Evolutionary conservation across 2,113 vertebrate species (phyloP).

Genomic region (Tragulus kanchil): DNA sequence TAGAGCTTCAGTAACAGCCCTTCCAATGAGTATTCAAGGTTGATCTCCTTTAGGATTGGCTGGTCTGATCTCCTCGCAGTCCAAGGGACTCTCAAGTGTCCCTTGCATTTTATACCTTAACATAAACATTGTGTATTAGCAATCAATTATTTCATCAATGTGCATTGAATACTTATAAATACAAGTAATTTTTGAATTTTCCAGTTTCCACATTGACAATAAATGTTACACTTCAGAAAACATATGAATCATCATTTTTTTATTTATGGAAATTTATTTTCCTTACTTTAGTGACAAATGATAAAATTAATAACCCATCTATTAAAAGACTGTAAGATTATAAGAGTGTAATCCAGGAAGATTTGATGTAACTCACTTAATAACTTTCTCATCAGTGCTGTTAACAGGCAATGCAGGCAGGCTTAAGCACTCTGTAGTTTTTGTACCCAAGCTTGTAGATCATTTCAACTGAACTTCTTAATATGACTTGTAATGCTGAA

Average conservation of each 20-base stretch:
- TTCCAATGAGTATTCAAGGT: not conserved
- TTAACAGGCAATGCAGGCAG: not conserved
- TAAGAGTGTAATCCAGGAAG: not conserved
- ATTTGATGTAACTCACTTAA: not conserved
- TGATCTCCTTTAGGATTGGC: not conserved
- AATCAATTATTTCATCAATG: not conserved
- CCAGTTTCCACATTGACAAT: not conserved
- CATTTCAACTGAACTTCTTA: not conserved
- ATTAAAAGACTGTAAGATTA: not conserved
- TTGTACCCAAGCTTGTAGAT: not conserved
- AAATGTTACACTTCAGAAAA: not conserved
- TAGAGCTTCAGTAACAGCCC: not conserved
- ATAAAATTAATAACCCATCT: not conserved
- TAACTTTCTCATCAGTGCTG: not conserved
- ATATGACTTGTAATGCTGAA: not conserved
- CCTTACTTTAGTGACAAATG: not conserved
- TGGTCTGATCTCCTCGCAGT: not conserved
- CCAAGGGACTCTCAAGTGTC: not conserved
- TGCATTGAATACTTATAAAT: not conserved
- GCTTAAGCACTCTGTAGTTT: not conserved
- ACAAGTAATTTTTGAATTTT: not conserved
- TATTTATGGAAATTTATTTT: slow-evolving; percentile 5
- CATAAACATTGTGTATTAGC: not conserved
- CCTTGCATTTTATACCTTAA: not conserved
- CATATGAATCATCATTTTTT: not conserved